Percentiles rank a stretch among this genome's conserved stretches.
Evolutionary conservation across 2,888 invertebrate species (phyloP).

Genomic region (Tanytarsus gracilentus): DNA sequence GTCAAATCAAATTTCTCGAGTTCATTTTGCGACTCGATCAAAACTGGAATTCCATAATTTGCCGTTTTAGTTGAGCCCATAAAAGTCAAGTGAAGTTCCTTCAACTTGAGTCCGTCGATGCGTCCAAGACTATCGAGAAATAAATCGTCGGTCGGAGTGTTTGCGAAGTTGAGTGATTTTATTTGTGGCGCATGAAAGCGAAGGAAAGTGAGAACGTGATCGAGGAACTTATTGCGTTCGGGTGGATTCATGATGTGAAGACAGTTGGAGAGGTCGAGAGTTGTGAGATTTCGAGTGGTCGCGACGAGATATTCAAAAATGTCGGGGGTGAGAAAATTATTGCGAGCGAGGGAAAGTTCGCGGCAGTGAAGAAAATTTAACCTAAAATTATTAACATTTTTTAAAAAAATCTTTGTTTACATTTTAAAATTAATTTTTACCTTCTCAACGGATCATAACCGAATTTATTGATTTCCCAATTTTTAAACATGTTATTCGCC

Average conservation of each 20-base stretch:
- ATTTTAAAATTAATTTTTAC: too few species aligned
- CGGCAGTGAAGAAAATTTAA: neutral
- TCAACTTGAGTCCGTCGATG: neutral
- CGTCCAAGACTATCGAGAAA: constrained; percentile 14
- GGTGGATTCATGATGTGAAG: constrained; percentile 12
- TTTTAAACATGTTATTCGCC: constrained; percentile 24
- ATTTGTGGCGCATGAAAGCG: neutral
- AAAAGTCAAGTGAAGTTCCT: constrained; percentile 14
- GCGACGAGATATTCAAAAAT: constrained; percentile 24
- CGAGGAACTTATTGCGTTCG: constrained; percentile 8
- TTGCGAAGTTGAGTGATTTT: constrained; percentile 5
- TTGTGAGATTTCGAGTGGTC: neutral
- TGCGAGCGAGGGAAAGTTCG: constrained; percentile 10
- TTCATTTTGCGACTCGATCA: neutral
- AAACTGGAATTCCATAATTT: constrained; percentile 17
- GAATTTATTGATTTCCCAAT: constrained; percentile 9
- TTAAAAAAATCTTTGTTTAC: too few species aligned
- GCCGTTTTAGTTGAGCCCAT: constrained; percentile 22
- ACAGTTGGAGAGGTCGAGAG: constrained; percentile 17
- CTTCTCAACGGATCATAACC: constrained; percentile 3
- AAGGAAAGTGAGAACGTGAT: neutral
- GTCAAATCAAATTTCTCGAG: constrained; percentile 24
- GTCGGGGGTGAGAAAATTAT: constrained; percentile 8
- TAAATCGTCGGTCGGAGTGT: constrained; percentile 21
- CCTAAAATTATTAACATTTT: too few species aligned